Evolutionary conservation across 1,140 invertebrate species (phyloP).

Genomic region (Bacillus rossius): DNA sequence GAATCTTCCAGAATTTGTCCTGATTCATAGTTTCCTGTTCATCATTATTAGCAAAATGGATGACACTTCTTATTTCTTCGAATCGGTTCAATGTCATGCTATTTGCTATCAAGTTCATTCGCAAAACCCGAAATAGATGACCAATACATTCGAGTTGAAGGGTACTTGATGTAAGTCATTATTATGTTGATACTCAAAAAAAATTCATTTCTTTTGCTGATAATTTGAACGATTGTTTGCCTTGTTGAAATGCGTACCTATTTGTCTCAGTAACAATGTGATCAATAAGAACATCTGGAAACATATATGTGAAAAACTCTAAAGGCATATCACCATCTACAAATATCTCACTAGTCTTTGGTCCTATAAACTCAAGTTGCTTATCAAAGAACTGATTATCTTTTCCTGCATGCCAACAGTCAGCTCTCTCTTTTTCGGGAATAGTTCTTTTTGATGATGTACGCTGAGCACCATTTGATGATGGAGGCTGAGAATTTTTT

Average conservation of each 20-base stretch:
- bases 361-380: no score
- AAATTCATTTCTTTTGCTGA: neutral
- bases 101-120: constrained; percentile 3
- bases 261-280: constrained; percentile 5
- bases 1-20: neutral
- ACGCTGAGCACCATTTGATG: no score
- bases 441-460: no score
- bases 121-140: neutral
- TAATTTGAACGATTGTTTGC: constrained; percentile 6
- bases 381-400: no score
- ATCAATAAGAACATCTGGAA: neutral
- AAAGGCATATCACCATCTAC: no score
- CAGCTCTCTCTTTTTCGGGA: no score
- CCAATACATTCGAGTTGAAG: constrained; percentile 4
- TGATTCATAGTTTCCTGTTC: neutral
- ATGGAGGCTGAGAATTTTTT: no score
- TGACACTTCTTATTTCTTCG: neutral
- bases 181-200: constrained; percentile 3
- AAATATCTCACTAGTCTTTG: no score
- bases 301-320: neutral
- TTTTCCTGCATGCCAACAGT: no score
- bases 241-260: constrained; percentile 2
- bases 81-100: neutral
- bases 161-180: constrained; percentile 8
- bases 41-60: constrained; percentile 4